These are phyloP conservation scores for Aleiodes sp. DNA, from an alignment of 1,140 invertebrate genomes.

Conservation along the genomic window DNA sequence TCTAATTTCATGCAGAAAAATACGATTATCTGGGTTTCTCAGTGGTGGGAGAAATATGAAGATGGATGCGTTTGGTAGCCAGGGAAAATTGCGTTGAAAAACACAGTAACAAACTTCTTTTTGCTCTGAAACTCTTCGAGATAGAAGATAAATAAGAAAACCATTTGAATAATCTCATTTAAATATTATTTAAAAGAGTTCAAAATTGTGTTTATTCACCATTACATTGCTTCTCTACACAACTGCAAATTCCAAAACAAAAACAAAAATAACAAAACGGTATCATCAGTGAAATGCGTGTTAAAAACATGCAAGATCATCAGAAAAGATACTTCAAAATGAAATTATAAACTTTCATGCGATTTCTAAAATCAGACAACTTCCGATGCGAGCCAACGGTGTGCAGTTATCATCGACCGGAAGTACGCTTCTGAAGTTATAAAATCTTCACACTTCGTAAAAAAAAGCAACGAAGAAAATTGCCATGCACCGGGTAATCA, in stretches of 20 bases:
- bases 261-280: background rate
- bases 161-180: no score
- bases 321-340: background rate
- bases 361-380: conserved; percentile 36
- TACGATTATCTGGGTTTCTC: background rate
- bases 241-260: background rate
- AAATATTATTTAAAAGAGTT: no score
- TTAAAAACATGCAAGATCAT: conserved; percentile 7
- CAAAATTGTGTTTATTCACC: no score
- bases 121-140: no score
- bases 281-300: conserved; percentile 8
- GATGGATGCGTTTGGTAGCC: background rate
- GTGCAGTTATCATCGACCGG: conserved; percentile 1
- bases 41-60: no score
- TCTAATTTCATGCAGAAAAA: no score
- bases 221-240: no score
- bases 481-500: background rate
- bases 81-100: background rate
- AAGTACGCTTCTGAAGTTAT: background rate
- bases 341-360: conserved; percentile 32
- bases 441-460: background rate
- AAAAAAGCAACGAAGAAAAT: no score
- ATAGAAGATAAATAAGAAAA: no score
- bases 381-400: conserved; percentile 26
- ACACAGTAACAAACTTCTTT: no score